Conservation (phyloP, 2,113 vertebrate species). For the Electrona antarctica region DNA sequence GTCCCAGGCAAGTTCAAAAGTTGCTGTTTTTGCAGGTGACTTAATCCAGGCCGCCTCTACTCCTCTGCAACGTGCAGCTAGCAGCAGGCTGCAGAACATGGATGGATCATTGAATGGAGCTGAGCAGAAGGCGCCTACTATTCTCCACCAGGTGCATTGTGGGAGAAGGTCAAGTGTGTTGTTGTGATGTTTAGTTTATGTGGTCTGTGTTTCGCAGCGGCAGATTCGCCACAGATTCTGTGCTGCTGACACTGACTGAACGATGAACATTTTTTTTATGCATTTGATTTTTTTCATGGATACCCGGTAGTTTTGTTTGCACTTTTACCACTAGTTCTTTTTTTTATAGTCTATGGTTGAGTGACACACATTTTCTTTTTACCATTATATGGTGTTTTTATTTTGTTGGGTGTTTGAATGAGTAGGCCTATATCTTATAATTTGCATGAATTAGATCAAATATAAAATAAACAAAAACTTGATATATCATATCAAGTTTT, state of each 20-base stretch:
- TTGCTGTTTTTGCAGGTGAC: not conserved
- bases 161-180: slow-evolving; percentile 47
- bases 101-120: no score
- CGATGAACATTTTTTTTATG: not conserved
- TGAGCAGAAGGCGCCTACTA: slow-evolving; percentile 65
- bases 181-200: not conserved
- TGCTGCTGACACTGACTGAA: no score
- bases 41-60: not conserved
- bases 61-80: slow-evolving; percentile 19
- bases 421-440: no score
- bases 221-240: not conserved
- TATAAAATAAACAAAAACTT: no score
- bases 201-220: slow-evolving; percentile 11
- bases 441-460: not conserved
- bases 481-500: no score
- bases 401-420: no score
- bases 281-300: not conserved
- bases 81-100: not conserved
- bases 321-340: no score
- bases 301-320: no score
- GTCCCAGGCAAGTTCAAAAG: not conserved
- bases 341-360: no score
- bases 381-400: no score
- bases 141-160: slow-evolving; percentile 55
- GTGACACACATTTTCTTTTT: no score